Conservation (phyloP, 2,113 vertebrate genomes). For the Chunga burmeisteri region DNA sequence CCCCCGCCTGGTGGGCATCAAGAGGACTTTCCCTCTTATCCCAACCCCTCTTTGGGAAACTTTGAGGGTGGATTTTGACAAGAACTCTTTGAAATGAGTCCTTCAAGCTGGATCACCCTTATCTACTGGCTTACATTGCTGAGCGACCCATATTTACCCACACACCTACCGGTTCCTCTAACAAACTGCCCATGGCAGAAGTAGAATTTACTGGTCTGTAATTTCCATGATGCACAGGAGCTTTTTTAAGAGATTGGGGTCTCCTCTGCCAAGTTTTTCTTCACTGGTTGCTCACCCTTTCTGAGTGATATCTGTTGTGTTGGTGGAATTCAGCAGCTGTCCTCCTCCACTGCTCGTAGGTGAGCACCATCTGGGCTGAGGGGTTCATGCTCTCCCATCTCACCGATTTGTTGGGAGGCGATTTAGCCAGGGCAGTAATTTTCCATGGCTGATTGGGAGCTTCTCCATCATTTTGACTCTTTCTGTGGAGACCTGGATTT, state of each 20-base stretch:
- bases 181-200: neutral
- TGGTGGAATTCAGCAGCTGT: neutral
- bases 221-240: neutral
- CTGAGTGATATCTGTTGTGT: neutral
- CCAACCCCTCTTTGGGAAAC: neutral
- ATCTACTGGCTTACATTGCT: neutral
- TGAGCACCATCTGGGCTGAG: neutral
- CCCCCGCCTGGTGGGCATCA: neutral
- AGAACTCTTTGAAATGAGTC: neutral
- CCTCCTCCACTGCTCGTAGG: accelerated
- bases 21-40: neutral
- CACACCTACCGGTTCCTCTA: neutral
- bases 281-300: neutral
- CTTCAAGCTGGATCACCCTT: neutral
- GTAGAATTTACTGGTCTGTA: neutral
- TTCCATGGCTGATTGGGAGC: neutral
- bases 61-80: neutral
- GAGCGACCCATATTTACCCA: neutral
- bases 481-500: neutral
- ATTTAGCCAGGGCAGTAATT: neutral
- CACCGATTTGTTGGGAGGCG: neutral
- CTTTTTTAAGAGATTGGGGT: neutral
- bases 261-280: neutral
- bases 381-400: neutral
- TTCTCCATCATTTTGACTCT: neutral